These are phyloP conservation scores for Moxostoma hubbsi DNA, from an alignment of 2,797 vertebrate genomes.

Conservation along the genomic window DNA sequence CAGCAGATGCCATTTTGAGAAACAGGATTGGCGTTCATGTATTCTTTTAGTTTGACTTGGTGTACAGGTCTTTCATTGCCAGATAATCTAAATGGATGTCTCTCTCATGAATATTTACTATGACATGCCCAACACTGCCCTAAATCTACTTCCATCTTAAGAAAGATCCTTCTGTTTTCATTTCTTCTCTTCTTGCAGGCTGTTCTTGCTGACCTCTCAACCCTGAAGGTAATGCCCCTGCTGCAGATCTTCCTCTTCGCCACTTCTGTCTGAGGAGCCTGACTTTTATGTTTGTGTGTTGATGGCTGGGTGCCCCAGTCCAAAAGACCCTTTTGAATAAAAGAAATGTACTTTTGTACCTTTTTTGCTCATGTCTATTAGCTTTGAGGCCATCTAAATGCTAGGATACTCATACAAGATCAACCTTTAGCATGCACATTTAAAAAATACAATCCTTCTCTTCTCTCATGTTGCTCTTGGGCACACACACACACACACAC, in stretches of 20 bases:
- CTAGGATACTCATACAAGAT: too few species aligned
- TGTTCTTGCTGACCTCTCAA: conserved; percentile 97
- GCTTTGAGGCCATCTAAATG: too few species aligned
- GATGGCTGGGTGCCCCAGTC: neutral
- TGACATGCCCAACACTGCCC: neutral
- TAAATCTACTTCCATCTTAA: neutral
- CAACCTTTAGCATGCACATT: too few species aligned
- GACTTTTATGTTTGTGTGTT: conserved; percentile 56
- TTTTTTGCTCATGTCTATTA: too few species aligned
- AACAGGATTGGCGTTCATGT: neutral
- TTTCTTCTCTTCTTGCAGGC: conserved; percentile 77
- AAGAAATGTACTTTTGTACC: too few species aligned
- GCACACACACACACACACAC: too few species aligned
- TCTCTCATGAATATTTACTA: neutral
- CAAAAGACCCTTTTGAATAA: neutral
- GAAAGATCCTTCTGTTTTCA: conserved; percentile 1
- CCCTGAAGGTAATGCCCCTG: conserved; percentile 97
- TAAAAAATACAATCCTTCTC: too few species aligned
- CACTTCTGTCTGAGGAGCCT: conserved; percentile 81
- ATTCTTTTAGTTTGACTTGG: neutral
- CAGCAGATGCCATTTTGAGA: conserved; percentile 16
- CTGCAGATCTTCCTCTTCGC: conserved; percentile 98
- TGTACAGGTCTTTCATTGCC: neutral
- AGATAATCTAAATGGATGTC: conserved; percentile 11
- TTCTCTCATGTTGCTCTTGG: too few species aligned